Base-by-base conservation (phyloP, 2,888 invertebrate genomes). In the Lepidochrysops patricia region DNA sequence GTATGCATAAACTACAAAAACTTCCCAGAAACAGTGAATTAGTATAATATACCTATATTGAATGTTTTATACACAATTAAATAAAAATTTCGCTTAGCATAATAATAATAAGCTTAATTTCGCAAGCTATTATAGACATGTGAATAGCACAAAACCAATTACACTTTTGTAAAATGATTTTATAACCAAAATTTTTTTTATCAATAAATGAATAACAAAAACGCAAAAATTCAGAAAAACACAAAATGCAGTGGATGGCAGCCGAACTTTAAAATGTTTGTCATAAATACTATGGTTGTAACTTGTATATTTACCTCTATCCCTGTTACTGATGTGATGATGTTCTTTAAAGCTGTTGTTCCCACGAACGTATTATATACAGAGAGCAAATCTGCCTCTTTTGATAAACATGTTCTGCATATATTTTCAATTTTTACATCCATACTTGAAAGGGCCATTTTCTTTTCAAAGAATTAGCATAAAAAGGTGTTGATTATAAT, bases 341-440 rank as follows among this genome's bases (percentile, higher is more conserved):
- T 67, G 50, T 65, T 69, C 61, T 79, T 75, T 35, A 86, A 67
- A 9, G 79, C 69, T 15, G 71, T 67, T 25, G 72, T 63, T 27
- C 76, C 82, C 37, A 72, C 63, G 62, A 64, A 69, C 35, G 74
- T 68, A 63, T 81, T 81, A 66, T 83, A 87, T 9, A 88, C 69
- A 0, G 84, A 80, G 67, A 74, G 69, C 61, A 85, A 69, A 59
- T 78, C 76, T 60, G 71, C 75, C 62, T 84, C 83, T 70, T 81
- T 82, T 2, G 78, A 72, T 64, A 89, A 72, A 71, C 88, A 88
- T n/a, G 87, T 87, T 61, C 88, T 73, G 67, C 88, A 88, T 57
- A 86, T 62, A 61, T 79, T 70, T 71, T 82, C 82, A 64, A 75
- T 71, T 71, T 80, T 80, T 60, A 82, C 73, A 68, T 73, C 71